Evolutionary conservation across 2,797 vertebrate genomes (phyloP), one percentile per base, ranked within the genome.

Genomic region (Synaphobranchus kaupii): DNA sequence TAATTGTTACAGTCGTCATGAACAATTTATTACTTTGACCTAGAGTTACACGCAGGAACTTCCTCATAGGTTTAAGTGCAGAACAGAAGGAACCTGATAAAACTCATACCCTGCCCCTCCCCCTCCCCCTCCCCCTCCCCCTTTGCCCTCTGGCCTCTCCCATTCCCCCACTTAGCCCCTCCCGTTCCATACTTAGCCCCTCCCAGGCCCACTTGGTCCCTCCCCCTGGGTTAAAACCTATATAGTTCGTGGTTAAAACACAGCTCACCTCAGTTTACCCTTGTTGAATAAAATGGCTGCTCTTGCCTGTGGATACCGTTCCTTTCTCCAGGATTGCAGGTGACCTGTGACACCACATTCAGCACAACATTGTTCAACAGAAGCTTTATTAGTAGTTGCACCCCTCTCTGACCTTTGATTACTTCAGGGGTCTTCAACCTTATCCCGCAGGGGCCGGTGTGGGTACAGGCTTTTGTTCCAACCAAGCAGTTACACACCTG

Each of bases 201-300:
- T 39, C 39, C 39, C 39, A 39, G 39, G 39, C 39, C 39, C 60
- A 63, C 22, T n/a, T n/a, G 17, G 10, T 5, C 8, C 31, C 13
- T 73, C 22, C 47, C 47, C 78, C 15, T 48, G 78, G 78, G 4
- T 48, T 81, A 2, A 39, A 39, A 39, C 39, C 39, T 39, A 0
- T 39, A 39, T 39, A 39, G 39, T 39, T 39, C 39, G 39, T 39
- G 39, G 39, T 39, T 39, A 34, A 78, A 39, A 25, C 47, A 9
- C 22, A n/a, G 17, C 82, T 89, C 85, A 93, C 92, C 89, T 90
- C 48, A 91, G 85, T 66, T 85, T 91, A 2, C 17, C 6, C 0
- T 89, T 66, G 54, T 58, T 89, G 47, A 87, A 86, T 39, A 89
- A 50, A 78, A 83, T 0, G 12, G 86, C 44, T 25, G 71, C 66